phyloP scores from a whole-genome alignment of 2,888 invertebrate species.

The Drosophila subquinaria region DNA sequence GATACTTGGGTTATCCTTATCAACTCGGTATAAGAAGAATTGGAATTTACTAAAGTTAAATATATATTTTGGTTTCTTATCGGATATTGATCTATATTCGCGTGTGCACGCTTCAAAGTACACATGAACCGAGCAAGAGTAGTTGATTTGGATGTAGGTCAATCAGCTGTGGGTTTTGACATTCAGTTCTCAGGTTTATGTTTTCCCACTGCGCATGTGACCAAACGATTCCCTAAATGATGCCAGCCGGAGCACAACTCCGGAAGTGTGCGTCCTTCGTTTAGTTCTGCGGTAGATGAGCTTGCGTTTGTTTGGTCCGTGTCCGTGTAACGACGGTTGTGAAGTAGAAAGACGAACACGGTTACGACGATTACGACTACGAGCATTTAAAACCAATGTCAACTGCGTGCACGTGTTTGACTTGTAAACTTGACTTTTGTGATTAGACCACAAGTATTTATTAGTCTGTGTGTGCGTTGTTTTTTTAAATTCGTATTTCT shows the following conservation, averaged over 20 bases:
- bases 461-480: conserved; percentile 2
- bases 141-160: conserved; percentile 58
- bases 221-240: conserved; percentile 42
- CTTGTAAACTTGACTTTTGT: conserved; percentile 4
- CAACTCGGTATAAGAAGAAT: neutral
- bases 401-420: conserved; percentile 30
- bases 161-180: conserved; percentile 73
- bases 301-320: conserved; percentile 76
- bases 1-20: neutral
- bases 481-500: neutral
- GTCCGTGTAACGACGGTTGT: conserved; percentile 56
- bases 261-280: conserved; percentile 64
- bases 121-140: conserved; percentile 53
- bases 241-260: conserved; percentile 51
- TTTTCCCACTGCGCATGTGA: conserved; percentile 70
- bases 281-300: conserved; percentile 75
- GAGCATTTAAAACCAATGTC: conserved; percentile 5
- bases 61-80: neutral
- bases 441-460: conserved; percentile 9
- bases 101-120: conserved; percentile 39
- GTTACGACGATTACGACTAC: neutral
- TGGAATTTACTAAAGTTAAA: neutral
- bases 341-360: conserved; percentile 17
- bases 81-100: neutral
- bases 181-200: conserved; percentile 4